Base-by-base conservation (phyloP, 2,797 vertebrate species). In the Champsocephalus esox region DNA sequence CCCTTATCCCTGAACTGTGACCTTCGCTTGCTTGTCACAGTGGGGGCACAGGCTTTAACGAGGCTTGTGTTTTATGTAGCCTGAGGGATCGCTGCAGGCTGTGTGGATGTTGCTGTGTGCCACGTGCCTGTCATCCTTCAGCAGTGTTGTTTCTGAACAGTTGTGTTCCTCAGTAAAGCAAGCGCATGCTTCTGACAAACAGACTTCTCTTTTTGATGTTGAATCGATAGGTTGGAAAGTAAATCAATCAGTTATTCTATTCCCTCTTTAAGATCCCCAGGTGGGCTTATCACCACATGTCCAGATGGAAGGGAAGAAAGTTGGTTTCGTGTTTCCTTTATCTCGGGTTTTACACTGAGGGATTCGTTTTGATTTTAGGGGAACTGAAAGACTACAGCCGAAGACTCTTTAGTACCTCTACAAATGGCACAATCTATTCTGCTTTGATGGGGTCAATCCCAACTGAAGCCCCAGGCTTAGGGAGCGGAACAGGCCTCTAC, bases 371-470 rank as follows among this genome's bases (percentile, higher is more conserved):
- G 89, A 88, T 87, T 89, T 90, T 66, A 58, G 80, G 80, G 50
- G 82, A 90, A 88, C 67, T 50, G 46, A 85, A 87, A 81, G 86
- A 80, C 84, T 85, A 51, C 55, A 75, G 65, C 81, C 80, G 73
- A 87, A 89, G 80, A 84, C 81, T 88, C 70, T 86, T 84, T 89
- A 92, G 86, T 80, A 90, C 82, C 75, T 84, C 83, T 88, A 86
- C 87, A 92, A 88, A 91, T 91, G 87, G 81, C 63, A 84, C 86
- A 87, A 84, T 87, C 85, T 88, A 85, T 79, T 79, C 80, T 52
- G 74, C 89, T 92, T 92, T 92, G 91, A 92, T 86, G 79, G 90
- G 91, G 90, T 92, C 86, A 88, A 92, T 85, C 87, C 89, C 79
- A 66, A 88, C 73, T 77, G 84, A 91, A 90, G 86, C 86, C 88